Base-by-base conservation (phyloP, 2,113 vertebrate genomes). In the zebrafish (Danio rerio) region DNA sequence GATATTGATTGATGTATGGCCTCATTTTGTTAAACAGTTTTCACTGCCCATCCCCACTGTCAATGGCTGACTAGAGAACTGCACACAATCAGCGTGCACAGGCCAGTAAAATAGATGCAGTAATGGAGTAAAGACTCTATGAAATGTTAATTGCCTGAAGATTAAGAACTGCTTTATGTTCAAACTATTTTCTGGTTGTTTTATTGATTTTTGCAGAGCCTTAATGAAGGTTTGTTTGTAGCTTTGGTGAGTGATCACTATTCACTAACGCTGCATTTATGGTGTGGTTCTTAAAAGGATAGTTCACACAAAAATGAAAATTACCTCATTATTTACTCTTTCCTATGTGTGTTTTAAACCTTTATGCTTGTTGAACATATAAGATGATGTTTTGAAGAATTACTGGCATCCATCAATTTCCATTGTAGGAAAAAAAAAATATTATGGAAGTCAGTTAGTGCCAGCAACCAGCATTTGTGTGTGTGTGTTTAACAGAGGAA, bases 21-120 rank as follows among this genome's bases (percentile, higher is more conserved):
- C 62, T 72, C 50, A 79, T 83, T 79, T 73, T 79, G n/a, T 61
- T 83, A 83, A 78, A 61, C 75, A 78, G 76, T 71, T 79, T 40
- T 42, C 10, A 5, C 47, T 72, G 68, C 31, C 55, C 58, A 45
- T 62, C 50, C 68, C 50, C 59, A 31, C 11, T 16, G 18, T 52
- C 45, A 52, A 0, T 77, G 15, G 47, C 20, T 63, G 10, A 3
- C 49, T 52, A 18, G 2, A 76, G 6, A 40, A n/a, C 43, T 9
- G 42, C 21, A 49, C 20, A 40, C 20, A 62, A 2, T 52, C 75
- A 78, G 73, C 20, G 6, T 1, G 15, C 15, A 73, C 40, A 42
- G 40, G 13, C 3, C 16, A 5, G 5, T 53, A 10, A 73, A 56
- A 73, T 10, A 56, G 11, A 56, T 18, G 42, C 42, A 68, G 15